A percentile compares a stretch with the other conserved stretches of the same genome.
phyloP scores from a whole-genome alignment of 1,140 invertebrate species.

The Anadara kagoshimensis region DNA sequence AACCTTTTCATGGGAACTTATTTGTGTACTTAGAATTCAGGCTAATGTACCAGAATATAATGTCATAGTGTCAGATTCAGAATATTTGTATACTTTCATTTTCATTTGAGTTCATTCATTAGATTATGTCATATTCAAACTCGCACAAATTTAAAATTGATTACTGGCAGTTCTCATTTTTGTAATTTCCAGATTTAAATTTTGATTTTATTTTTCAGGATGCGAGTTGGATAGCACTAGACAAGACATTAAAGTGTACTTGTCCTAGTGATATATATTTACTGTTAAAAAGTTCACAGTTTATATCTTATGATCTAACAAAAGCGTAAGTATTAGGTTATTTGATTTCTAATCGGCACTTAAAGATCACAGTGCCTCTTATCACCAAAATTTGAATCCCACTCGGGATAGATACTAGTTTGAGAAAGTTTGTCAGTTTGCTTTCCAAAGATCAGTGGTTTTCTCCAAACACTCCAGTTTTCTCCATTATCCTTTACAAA shows the following conservation, averaged over 20 bases:
- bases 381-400: no score
- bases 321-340: constrained; percentile 71
- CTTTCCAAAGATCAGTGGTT: no score
- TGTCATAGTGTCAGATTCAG: no score
- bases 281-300: constrained; percentile 81
- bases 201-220: constrained; percentile 73
- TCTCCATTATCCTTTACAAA: no score
- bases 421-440: no score
- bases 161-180: background rate
- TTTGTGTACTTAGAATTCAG: no score
- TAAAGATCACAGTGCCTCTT: no score
- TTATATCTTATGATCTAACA: constrained; percentile 78
- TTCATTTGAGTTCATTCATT: background rate
- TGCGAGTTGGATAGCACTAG: constrained; percentile 80
- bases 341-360: no score
- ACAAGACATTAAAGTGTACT: constrained; percentile 79
- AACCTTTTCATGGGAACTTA: no score
- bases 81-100: background rate
- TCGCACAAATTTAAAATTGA: background rate
- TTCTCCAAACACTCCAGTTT: no score
- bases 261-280: constrained; percentile 80
- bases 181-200: background rate
- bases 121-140: background rate
- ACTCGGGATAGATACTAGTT: no score
- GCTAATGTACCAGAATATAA: no score